Evolutionary conservation across 2,888 invertebrate genomes (phyloP).

Genomic region (Lasioglossum morio): DNA sequence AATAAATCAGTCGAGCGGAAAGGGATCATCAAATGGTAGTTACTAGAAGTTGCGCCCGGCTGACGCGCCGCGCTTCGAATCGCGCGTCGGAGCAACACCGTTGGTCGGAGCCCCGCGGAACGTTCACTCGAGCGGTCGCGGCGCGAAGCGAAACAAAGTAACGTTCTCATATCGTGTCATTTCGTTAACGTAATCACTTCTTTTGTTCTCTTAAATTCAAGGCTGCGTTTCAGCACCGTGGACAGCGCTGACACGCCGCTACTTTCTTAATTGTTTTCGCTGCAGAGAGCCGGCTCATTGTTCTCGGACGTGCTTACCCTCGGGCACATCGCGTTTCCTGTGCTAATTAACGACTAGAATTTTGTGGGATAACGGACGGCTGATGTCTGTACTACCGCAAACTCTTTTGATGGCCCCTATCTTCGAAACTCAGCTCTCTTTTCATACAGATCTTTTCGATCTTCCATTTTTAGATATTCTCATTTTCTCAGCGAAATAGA

Average conservation of each 20-base stretch:
- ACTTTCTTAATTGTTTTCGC: slow-evolving; percentile 49
- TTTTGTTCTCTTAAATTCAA: slow-evolving; percentile 63
- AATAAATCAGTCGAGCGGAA: background rate
- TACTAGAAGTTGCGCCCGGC: background rate
- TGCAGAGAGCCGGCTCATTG: slow-evolving; percentile 42
- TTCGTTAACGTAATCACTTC: slow-evolving; percentile 48
- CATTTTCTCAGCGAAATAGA: no score
- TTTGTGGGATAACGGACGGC: background rate
- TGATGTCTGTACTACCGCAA: background rate
- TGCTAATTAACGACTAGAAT: slow-evolving; percentile 42
- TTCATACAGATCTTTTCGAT: no score
- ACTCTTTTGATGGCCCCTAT: no score
- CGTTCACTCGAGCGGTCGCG: background rate
- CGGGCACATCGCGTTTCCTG: slow-evolving; percentile 26
- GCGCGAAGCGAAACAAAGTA: slow-evolving; percentile 24
- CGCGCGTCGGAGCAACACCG: background rate
- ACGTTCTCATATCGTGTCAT: slow-evolving; percentile 44
- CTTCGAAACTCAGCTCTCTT: no score
- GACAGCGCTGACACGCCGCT: slow-evolving; percentile 32
- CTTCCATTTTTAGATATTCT: no score
- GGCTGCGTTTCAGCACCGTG: slow-evolving; percentile 50
- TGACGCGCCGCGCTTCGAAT: background rate
- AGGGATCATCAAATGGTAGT: background rate
- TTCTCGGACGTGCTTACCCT: slow-evolving; percentile 32
- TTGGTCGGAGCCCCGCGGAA: background rate